Evolutionary conservation across 2,888 invertebrate genomes (phyloP).

Genomic region (Dolomedes plantarius): DNA sequence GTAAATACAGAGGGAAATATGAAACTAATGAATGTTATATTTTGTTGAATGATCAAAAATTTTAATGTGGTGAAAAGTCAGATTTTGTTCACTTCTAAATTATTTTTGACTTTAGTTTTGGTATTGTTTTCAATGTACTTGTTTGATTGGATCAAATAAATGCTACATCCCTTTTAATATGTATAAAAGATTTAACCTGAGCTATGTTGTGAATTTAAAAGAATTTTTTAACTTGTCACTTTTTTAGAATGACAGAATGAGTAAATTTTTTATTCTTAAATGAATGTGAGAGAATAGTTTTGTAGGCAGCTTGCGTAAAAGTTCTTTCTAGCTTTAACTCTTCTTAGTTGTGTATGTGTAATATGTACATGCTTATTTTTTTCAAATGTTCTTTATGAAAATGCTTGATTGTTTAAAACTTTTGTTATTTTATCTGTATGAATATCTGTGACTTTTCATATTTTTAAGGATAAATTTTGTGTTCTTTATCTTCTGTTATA

Average conservation of each 20-base stretch:
- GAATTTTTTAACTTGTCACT: too few species aligned
- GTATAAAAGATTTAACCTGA: too few species aligned
- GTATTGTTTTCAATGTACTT: too few species aligned
- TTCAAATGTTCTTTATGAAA: neutral
- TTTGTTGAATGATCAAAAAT: slow-evolving; percentile 60
- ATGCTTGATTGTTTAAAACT: neutral
- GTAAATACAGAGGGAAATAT: slow-evolving; percentile 26
- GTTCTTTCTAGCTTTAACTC: too few species aligned
- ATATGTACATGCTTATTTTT: neutral
- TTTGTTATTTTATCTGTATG: neutral
- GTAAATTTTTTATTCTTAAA: too few species aligned
- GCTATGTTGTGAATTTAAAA: too few species aligned
- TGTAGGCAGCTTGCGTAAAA: too few species aligned
- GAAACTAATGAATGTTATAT: slow-evolving; percentile 20
- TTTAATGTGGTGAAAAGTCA: neutral
- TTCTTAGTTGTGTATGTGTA: neutral
- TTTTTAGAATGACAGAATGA: too few species aligned
- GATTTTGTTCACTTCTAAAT: slow-evolving; percentile 1
- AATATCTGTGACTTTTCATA: neutral
- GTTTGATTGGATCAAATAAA: too few species aligned
- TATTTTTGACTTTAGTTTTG: too few species aligned
- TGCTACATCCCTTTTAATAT: too few species aligned
- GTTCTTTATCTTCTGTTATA: neutral
- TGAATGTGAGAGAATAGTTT: too few species aligned
- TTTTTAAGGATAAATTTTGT: neutral